A percentile compares a stretch with the other conserved stretches of the same genome.
These are phyloP conservation scores for Gobius niger DNA, from an alignment of 2,113 vertebrate genomes.

Conservation along the genomic window DNA sequence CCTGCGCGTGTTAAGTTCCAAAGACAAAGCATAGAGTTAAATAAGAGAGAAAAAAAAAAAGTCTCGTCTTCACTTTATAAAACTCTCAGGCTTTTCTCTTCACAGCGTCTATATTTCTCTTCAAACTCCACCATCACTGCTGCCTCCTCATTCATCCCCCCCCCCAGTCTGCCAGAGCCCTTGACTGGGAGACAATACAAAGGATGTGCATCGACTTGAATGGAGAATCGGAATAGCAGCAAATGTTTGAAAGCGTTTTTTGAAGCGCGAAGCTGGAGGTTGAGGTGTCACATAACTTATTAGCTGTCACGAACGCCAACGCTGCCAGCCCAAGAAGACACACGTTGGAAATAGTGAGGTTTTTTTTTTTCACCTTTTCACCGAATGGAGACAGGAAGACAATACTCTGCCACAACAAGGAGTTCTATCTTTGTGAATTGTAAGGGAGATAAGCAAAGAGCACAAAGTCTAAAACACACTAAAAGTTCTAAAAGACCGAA, in stretches of 20 bases:
- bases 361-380: not conserved
- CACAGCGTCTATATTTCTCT: not conserved
- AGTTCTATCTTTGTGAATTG: not conserved
- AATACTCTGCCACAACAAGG: not conserved
- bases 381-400: not conserved
- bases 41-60: not conserved
- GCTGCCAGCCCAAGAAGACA: conserved; percentile 33
- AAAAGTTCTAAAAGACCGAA: not conserved
- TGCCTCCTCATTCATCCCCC: not conserved
- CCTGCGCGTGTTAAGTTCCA: not conserved
- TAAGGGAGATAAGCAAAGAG: not conserved
- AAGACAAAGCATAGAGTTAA: not conserved
- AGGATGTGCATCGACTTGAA: conserved; percentile 40
- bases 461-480: not conserved
- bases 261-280: conserved; percentile 31
- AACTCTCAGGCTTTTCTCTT: not conserved
- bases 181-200: conserved; percentile 37
- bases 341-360: conserved; percentile 1
- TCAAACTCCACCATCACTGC: not conserved
- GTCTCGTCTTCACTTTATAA: not conserved
- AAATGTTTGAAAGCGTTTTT: conserved; percentile 22
- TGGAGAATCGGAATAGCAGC: conserved; percentile 49
- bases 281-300: conserved; percentile 30
- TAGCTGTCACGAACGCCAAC: conserved; percentile 29
- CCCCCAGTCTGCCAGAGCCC: conserved; percentile 15